A percentile compares a stretch with the other conserved stretches of the same genome.
phyloP scores from a whole-genome alignment of 2,113 vertebrate genomes.

The Chrysemys picta region DNA sequence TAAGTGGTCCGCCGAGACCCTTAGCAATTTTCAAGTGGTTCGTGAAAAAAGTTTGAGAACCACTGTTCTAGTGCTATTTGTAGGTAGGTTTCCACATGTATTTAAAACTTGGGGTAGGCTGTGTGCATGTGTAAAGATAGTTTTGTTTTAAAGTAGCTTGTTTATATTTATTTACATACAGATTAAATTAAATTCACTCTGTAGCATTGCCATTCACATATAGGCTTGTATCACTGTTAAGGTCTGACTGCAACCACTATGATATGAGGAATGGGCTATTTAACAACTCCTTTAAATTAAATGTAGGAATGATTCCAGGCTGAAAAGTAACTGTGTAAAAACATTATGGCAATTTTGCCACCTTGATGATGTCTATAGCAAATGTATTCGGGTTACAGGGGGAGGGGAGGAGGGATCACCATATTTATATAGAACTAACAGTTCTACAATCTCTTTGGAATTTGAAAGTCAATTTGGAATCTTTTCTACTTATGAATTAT shows the following conservation, averaged over 20 bases:
- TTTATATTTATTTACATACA: not conserved
- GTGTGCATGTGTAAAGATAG: not conserved
- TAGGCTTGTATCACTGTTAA: not conserved
- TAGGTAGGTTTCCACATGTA: not conserved
- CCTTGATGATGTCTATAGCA: not conserved
- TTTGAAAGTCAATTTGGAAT: not conserved
- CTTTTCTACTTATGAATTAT: not conserved
- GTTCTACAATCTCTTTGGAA: not conserved
- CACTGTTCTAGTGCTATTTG: not conserved
- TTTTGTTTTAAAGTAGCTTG: not conserved
- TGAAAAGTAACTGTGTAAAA: not conserved
- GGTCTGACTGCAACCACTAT: not conserved
- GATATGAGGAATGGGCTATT: not conserved
- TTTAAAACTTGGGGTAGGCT: not conserved
- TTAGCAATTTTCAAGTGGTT: too few relatives aligned
- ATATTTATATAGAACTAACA: not conserved
- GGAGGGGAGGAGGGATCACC: not conserved
- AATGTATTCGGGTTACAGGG: not conserved
- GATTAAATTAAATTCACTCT: not conserved
- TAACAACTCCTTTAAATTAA: not conserved
- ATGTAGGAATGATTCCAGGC: not conserved
- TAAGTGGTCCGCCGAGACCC: too few relatives aligned
- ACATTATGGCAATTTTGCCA: not conserved
- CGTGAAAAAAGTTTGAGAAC: too few relatives aligned
- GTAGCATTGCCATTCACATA: not conserved